These are phyloP conservation scores for Desoria tigrina DNA, from an alignment of 2,888 invertebrate genomes.

Conservation along the genomic window DNA sequence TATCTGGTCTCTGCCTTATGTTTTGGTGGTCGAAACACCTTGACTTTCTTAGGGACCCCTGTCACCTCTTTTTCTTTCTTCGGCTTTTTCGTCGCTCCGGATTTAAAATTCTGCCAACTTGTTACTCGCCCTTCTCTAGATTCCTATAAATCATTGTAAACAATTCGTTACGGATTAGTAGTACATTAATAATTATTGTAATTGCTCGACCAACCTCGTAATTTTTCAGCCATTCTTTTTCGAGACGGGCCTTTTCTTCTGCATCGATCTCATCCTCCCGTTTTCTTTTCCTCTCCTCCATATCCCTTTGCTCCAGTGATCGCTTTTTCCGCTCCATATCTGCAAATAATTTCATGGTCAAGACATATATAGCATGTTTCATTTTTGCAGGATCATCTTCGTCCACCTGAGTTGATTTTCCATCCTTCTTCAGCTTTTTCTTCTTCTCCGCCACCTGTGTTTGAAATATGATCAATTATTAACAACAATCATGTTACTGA, in stretches of 20 bases:
- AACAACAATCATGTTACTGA: neutral
- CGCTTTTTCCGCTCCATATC: slow-evolving; percentile 91
- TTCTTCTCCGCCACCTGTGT: slow-evolving; percentile 87
- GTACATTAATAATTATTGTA: neutral
- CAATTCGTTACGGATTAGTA: neutral
- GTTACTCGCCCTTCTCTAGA: slow-evolving; percentile 87
- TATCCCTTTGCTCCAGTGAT: slow-evolving; percentile 77
- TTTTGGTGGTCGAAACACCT: slow-evolving; percentile 85
- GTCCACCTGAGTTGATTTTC: slow-evolving; percentile 70
- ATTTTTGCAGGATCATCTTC: slow-evolving; percentile 65
- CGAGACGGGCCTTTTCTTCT: slow-evolving; percentile 82
- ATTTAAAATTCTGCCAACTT: slow-evolving; percentile 89
- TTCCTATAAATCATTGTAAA: slow-evolving; percentile 62
- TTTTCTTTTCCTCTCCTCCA: slow-evolving; percentile 90
- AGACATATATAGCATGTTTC: slow-evolving; percentile 93
- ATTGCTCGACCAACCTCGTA: slow-evolving; percentile 72
- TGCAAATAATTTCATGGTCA: slow-evolving; percentile 96
- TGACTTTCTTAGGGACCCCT: slow-evolving; percentile 72
- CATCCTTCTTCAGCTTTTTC: slow-evolving; percentile 87
- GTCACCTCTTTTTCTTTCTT: slow-evolving; percentile 34
- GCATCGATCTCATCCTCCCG: slow-evolving; percentile 90
- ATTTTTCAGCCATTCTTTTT: slow-evolving; percentile 97
- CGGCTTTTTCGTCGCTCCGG: slow-evolving; percentile 57
- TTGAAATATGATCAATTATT: slow-evolving; percentile 54
- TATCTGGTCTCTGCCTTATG: slow-evolving; percentile 91